Base-by-base conservation (phyloP, 2,113 vertebrate species). In the Argyrosomus japonicus region DNA sequence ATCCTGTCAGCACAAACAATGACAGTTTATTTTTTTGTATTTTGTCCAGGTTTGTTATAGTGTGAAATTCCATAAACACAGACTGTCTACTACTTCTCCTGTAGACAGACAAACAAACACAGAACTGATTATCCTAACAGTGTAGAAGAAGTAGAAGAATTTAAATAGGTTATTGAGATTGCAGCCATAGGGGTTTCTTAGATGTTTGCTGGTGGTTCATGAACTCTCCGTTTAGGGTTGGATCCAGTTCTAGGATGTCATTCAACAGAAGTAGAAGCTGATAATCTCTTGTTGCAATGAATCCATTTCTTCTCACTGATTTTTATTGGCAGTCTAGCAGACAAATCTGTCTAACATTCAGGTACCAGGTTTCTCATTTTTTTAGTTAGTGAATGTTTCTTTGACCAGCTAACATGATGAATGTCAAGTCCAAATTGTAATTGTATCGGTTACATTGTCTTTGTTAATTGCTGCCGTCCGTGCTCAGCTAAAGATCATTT, bases 1-100 rank as follows among this genome's bases (percentile, higher is more conserved):
- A 21, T 53, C 75, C 36, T 54, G 23, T 53, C 54, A 21, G 68
- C 47, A 72, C 62, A 69, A 79, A 69, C 58, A 29, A 58, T 53
- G 51, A 64, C 23, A 6, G 5, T 0, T 23, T 60, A 8, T 40
- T 40, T 36, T 14, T 1, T 18, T 76, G 21, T 77, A 36, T 60
- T 62, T 25, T 62, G 18, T 23, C 23, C 10, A 0, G 68, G 53
- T 45, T 67, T 77, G 43, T 67, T 58, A 4, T 5, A 29, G 13
- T 32, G 63, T 57, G 12, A 76, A 47, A 51, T 43, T 64, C 54
- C 32, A 43, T 62, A 54, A 67, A 69, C 47, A 48, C 21, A 77
- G 53, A 74, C 21, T 5, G 18, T 70, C 56, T 13, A 18, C 1
- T 6, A 4, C 17, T 13, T 32, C 45, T 50, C 1, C 57, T 14